Base-by-base conservation (phyloP, 1,140 invertebrate genomes). In the Choristoneura fumiferana region DNA sequence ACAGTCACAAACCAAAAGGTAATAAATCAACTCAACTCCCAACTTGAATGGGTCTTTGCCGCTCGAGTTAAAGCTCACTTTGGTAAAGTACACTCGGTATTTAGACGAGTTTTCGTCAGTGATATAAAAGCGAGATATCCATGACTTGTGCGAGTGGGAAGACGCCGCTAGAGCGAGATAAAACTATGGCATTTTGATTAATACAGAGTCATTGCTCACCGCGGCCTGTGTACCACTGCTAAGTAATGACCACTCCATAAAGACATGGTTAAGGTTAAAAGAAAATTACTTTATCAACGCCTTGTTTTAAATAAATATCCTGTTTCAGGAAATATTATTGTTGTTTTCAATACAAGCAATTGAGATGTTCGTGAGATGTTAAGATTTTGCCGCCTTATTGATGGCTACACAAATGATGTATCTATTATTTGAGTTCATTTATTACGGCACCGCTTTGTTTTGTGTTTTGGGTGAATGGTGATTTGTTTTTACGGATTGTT, bases 271-370 rank as follows among this genome's bases (percentile, higher is more conserved):
- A 89, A 87, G 86, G 86, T 89, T 87, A 86, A 89, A 89, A 89
- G 84, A 89, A 89, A 89, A 89, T 89, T 89, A 89, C 84, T 89
- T 89, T 87, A 89, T 89, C 86, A 89, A 86, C 86, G 84, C 81
- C 86, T 89, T 86, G 86, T 87, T 89, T 89, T 86, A 86, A 89
- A 89, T 86, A 89, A 89, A 89, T 89, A 85, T 87, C 84, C 84
- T 80, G 82, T 89, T 89, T 89, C 86, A 86, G 86, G 86, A 89
- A 86, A 85, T 88, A 88, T 87, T 87, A 83, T 89, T 85, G 84
- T 84, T 84, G 76, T 86, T 83, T 83, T 75, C 75, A 77, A 87
- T 84, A 86, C 83, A 80, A 84, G 81, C 81, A 78, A 89, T 89
- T 87, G 83, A 89, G 86, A 85, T 87, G 85, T 87, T 75, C 69